Conservation (phyloP, 2,888 invertebrate species). For the Podabrus alpinus region DNA sequence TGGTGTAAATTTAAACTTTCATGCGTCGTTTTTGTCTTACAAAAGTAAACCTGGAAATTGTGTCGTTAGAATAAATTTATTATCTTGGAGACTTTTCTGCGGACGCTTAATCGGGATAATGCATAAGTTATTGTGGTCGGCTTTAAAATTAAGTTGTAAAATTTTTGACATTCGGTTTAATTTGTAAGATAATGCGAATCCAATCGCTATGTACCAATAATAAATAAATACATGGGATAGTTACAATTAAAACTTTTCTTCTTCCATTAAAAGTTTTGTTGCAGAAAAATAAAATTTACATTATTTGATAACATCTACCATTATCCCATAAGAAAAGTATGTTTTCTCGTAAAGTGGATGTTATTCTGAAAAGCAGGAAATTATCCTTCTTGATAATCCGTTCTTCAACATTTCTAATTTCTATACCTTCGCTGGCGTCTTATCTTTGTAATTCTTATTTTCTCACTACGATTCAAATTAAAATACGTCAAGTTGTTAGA, state of each 20-base stretch:
- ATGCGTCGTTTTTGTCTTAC: background rate
- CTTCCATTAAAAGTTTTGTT: background rate
- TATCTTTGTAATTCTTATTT: slow-evolving; percentile 13
- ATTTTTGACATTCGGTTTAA: background rate
- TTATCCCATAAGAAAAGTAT: slow-evolving; percentile 20
- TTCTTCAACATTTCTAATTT: slow-evolving; percentile 27
- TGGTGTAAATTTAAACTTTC: background rate
- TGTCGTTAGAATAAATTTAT: background rate
- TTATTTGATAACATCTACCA: slow-evolving; percentile 21
- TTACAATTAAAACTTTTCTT: background rate
- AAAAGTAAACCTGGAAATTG: background rate
- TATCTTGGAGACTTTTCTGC: background rate
- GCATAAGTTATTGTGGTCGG: background rate
- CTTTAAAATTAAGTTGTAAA: background rate
- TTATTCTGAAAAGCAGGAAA: slow-evolving; percentile 26
- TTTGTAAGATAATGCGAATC: background rate
- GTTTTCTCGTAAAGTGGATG: slow-evolving; percentile 18
- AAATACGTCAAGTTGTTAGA: background rate
- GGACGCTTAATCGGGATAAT: background rate
- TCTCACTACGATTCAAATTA: background rate
- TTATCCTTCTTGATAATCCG: slow-evolving; percentile 22
- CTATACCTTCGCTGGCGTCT: slow-evolving; percentile 15
- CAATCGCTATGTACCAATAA: background rate
- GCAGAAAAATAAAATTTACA: slow-evolving; percentile 6
- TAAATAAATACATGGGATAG: background rate